These are phyloP conservation scores for Amphipoea lucens DNA, from an alignment of 2,888 invertebrate genomes.

Conservation along the genomic window DNA sequence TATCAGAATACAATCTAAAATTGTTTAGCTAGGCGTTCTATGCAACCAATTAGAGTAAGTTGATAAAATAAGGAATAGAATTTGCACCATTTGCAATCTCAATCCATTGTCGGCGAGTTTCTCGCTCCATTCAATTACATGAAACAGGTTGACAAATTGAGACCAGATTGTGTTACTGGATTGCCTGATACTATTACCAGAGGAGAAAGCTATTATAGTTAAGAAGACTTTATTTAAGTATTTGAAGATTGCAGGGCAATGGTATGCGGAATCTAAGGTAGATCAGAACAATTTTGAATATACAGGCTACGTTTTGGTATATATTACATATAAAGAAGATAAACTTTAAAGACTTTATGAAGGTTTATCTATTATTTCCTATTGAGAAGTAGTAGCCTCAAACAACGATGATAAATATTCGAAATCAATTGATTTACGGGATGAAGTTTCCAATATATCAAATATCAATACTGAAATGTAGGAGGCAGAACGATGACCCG, in stretches of 20 bases:
- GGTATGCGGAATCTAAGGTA: not conserved
- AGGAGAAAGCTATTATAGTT: constrained; percentile 59
- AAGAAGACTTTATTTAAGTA: constrained; percentile 42
- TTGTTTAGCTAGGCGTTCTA: constrained; percentile 36
- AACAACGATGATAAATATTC: not conserved
- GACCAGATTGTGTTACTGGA: constrained; percentile 57
- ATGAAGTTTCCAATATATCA: not conserved
- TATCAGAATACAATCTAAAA: constrained; percentile 47
- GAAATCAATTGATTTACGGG: not conserved
- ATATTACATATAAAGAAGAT: not conserved
- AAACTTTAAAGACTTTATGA: not conserved
- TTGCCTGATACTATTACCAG: constrained; percentile 34
- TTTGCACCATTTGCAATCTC: constrained; percentile 61
- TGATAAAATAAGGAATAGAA: constrained; percentile 59
- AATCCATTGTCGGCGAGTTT: constrained; percentile 65
- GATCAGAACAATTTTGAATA: not conserved
- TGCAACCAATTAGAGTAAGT: constrained; percentile 50
- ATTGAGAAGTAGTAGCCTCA: not conserved
- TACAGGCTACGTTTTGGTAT: not conserved
- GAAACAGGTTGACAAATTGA: constrained; percentile 68
- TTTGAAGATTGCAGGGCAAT: constrained; percentile 5
- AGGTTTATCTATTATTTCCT: not conserved
- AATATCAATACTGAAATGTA: not conserved
- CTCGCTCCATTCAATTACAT: constrained; percentile 65
- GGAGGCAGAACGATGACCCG: constrained; percentile 23